A percentile compares a stretch with the other conserved stretches of the same genome.
These are phyloP conservation scores for Megaceryle alcyon DNA, from an alignment of 2,797 vertebrate genomes.

Conservation along the genomic window DNA sequence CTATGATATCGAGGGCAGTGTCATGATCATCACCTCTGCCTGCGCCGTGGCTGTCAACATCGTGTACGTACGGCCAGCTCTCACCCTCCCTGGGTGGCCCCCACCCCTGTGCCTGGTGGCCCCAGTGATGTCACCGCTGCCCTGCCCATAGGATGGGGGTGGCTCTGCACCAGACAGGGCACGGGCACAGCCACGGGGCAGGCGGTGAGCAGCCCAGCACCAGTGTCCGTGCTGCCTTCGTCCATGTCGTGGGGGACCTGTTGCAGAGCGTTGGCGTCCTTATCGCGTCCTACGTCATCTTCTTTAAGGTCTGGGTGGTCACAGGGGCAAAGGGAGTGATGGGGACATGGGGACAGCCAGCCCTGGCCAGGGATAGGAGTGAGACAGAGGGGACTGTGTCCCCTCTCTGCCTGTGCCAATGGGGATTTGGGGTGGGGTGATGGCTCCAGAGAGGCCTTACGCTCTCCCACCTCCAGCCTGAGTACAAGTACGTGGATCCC, in stretches of 20 bases:
- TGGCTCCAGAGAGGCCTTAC: rapidly evolving
- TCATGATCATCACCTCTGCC: conserved; percentile 91
- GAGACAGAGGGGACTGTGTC: rapidly evolving
- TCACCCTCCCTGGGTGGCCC: rapidly evolving
- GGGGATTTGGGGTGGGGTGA: background rate
- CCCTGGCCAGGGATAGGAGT: rapidly evolving
- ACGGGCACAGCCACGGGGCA: conserved; percentile 74
- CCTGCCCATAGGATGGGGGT: conserved; percentile 84
- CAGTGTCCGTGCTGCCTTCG: conserved; percentile 89
- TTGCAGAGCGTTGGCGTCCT: conserved; percentile 90
- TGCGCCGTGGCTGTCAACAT: conserved; percentile 88
- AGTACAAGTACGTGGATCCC: conserved; percentile 81
- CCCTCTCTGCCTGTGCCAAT: rapidly evolving
- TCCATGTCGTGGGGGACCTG: conserved; percentile 91
- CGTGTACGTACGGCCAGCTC: conserved; percentile 72
- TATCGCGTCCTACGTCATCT: conserved; percentile 85
- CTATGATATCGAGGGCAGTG: conserved; percentile 83
- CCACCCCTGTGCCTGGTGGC: rapidly evolving
- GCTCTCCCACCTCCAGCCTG: conserved; percentile 61
- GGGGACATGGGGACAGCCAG: background rate
- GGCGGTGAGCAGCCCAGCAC: conserved; percentile 71
- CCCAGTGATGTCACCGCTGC: rapidly evolving
- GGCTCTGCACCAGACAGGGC: conserved; percentile 87
- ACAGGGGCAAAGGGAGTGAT: background rate
- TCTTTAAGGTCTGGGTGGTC: conserved; percentile 81